These are phyloP conservation scores for Eucera pruinosa DNA, from an alignment of 2,888 invertebrate species.

Conservation along the genomic window DNA sequence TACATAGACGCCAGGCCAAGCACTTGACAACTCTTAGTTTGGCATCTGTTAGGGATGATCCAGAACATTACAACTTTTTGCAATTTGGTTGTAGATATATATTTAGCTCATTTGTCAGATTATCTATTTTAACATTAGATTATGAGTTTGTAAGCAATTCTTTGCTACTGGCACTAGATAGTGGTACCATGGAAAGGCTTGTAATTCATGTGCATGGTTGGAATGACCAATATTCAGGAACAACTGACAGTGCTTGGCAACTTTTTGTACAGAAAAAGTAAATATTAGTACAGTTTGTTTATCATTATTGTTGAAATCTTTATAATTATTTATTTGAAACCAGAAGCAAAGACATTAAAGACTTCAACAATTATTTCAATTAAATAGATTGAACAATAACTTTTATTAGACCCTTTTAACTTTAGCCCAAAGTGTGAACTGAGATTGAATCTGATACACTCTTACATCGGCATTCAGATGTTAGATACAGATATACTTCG, in stretches of 20 bases:
- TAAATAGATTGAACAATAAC: not conserved
- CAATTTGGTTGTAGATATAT: conserved; percentile 85
- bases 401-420: conserved; percentile 23
- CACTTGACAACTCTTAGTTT: conserved; percentile 88
- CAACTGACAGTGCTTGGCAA: conserved; percentile 88
- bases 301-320: too few species aligned
- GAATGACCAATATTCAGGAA: conserved; percentile 87
- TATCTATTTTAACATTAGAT: conserved; percentile 85
- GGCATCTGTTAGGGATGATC: conserved; percentile 90
- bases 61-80: conserved; percentile 87
- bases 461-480: conserved; percentile 88
- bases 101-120: conserved; percentile 86
- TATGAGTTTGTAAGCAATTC: conserved; percentile 86
- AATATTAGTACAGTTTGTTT: conserved; percentile 41
- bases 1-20: conserved; percentile 85
- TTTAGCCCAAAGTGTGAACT: conserved; percentile 86
- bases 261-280: conserved; percentile 85
- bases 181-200: conserved; percentile 85
- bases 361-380: too few species aligned
- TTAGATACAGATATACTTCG: conserved; percentile 88
- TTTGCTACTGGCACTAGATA: conserved; percentile 84
- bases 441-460: conserved; percentile 88
- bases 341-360: too few species aligned
- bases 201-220: conserved; percentile 90
- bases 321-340: too few species aligned